Evolutionary conservation across 2,888 invertebrate genomes (phyloP), one percentile per base, ranked within the genome.

Genomic region (Silvanus unidentatus): DNA sequence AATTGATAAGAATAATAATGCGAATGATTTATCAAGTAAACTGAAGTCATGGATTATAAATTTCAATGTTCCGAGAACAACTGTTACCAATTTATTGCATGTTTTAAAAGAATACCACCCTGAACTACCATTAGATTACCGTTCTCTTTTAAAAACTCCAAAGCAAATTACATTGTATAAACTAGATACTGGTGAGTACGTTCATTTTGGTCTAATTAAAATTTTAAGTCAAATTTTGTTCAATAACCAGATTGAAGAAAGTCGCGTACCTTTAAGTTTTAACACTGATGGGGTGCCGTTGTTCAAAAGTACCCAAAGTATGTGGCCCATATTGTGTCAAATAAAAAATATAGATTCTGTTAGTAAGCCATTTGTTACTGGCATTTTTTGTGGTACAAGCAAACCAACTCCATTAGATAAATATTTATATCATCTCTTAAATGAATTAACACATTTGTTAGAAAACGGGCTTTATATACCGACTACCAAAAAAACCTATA

Each of bases 71-170:
- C 22, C 46, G 13, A 14, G 39, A 11, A 35, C 40, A n/a, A 35
- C 41, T 34, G 27, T 48, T 27, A 48, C 36, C 30, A 11, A 45
- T 11, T 43, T 45, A 13, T 47, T 52, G 35, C 42, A 47, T 30
- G 49, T 49, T n/a, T 37, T 49, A 12, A 39, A 36, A 16, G 41
- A 40, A 16, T 47, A 40, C 16, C 47, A 49, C 45, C 46, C 52
- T 15, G 37, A 47, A 14, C 11, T 52, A 11, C 49, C 47, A 11
- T 30, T 45, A 42, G 45, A 52, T 47, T 28, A 28, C 30, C 34
- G 48, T 32, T 40, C 45, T 29, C 29, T 52, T 34, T 30, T 52
- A n/a, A 15, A 28, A 4, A 52, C 49, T 10, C 49, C 50, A 16
- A 11, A 5, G 39, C 39, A 29, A 37, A 41, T 38, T 36, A 10